Evolutionary conservation across 2,797 vertebrate species (phyloP), one percentile per base, ranked within the genome.

Genomic region (Hyperoplus immaculatus): DNA sequence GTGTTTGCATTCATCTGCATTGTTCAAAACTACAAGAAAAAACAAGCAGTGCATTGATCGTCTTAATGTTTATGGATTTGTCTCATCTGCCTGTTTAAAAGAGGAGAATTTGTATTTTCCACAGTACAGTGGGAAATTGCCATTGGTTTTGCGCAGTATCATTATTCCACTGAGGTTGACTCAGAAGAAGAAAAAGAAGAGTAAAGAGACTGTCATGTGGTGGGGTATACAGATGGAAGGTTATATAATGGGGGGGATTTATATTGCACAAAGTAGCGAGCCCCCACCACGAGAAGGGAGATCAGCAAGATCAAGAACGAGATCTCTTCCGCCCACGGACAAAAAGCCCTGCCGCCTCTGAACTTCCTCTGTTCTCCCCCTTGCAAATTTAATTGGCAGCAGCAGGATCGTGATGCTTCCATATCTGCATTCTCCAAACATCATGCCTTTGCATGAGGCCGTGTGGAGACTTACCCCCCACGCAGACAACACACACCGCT

Each of bases 221-320:
- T 62, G 82, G 82, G 76, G 76, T 83, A 73, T 86, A 74, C 87
- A 93, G 84, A 93, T 46, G 58, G 76, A 83, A 81, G 72, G 80
- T 94, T 94, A 92, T 86, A 86, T 94, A 94, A 94, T 85, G 72
- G 72, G 75, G 29, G 53, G 81, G 88, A 93, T 92, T 93, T 94
- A 93, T 92, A 94, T 93, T 94, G 90, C 75, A 87, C 77, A 87
- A 89, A 88, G 90, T 72, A 82, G 87, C 61, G 58, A 90, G 86
- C 77, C 82, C 84, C 86, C 87, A 84, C 75, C 74, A 82, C 90
- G 81, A 92, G 89, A 85, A 81, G 78, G 29, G 72, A 92, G 92
- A 94, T 94, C 89, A 90, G 88, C 21, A 56, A 91, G 91, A 93
- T 93, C 89, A 90, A 91, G 84, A 86, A 81, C 16, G 43, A 86